phyloP scores from a whole-genome alignment of 2,888 invertebrate species.

The Melolontha melolontha region DNA sequence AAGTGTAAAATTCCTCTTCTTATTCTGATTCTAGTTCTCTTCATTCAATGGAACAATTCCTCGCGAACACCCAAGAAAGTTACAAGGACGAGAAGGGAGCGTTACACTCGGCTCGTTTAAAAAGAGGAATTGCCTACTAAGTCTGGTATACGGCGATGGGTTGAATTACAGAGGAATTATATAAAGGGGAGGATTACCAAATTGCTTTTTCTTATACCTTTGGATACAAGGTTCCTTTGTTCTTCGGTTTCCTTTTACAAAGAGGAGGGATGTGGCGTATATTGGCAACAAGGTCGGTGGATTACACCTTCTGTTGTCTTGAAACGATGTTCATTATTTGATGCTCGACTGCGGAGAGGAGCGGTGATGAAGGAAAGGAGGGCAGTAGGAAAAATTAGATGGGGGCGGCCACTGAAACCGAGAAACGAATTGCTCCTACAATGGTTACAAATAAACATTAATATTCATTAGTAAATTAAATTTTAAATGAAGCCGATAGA shows the following conservation, averaged over 20 bases:
- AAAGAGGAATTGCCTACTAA: conserved; percentile 23
- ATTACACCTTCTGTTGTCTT: conserved; percentile 29
- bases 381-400: too few relatives aligned
- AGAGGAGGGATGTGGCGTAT: background rate
- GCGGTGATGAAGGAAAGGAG: too few relatives aligned
- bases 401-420: too few relatives aligned
- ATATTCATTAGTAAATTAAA: too few relatives aligned
- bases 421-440: too few relatives aligned
- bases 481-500: too few relatives aligned
- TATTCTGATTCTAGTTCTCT: background rate
- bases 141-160: conserved; percentile 4
- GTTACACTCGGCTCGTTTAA: conserved; percentile 25
- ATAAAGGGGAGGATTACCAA: conserved; percentile 30
- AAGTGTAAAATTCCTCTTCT: conserved; percentile 18
- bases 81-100: background rate
- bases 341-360: conserved; percentile 8
- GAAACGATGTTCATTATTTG: conserved; percentile 36
- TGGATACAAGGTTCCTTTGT: conserved; percentile 8
- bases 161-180: conserved; percentile 17
- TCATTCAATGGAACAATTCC: background rate
- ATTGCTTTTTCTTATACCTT: conserved; percentile 34
- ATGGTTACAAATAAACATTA: too few relatives aligned
- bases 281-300: conserved; percentile 13
- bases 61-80: background rate
- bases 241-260: conserved; percentile 8